Evolutionary conservation across 2,797 vertebrate genomes (phyloP), one percentile per base, ranked within the genome.

Genomic region (Rhodeus uyekii): DNA sequence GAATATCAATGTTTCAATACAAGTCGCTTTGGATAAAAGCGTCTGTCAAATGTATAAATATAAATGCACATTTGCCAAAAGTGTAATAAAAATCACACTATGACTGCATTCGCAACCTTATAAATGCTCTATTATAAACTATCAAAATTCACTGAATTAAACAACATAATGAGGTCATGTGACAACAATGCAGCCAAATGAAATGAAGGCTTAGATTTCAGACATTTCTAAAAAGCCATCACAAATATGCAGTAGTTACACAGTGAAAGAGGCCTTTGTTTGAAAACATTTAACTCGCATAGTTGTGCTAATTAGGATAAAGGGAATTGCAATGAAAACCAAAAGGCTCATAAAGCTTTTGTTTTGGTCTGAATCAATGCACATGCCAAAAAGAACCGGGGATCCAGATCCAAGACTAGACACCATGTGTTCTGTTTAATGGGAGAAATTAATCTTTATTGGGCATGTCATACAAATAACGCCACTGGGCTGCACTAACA

Each of bases 381-480:
- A 24, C 48, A 38, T 24, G 32, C 48, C 55, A 42, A 60, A 60
- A 60, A 60, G 53, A 75, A 53, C 16, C 0, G 16, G 9, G 68
- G 55, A 46, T 61, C 13, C 29, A n/a, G 27, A 42, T 71, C 19
- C 50, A 60, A 24, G 50, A 29, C 16, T 53, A 39, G 34, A 42
- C 27, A 36, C 14, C 53, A 36, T n/a, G 38, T 60, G 27, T 60
- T 71, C 19, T 19, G 38, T 80, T 58, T 42, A 42, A 46, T 71
- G 34, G 50, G 38, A 80, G 36, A 46, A 36, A 80, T 48, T 5
- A 24, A 78, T 76, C 36, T 76, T 76, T 60, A 76, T 76, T 24
- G 53, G 24, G 24, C 73, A 76, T 76, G 53, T 22, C 53, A 76
- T 76, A 38, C 44, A 65, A 77, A 77, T 50, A 65, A 77, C 10